Base-by-base conservation (phyloP, 2,888 invertebrate species). In the Operophtera brumata region DNA sequence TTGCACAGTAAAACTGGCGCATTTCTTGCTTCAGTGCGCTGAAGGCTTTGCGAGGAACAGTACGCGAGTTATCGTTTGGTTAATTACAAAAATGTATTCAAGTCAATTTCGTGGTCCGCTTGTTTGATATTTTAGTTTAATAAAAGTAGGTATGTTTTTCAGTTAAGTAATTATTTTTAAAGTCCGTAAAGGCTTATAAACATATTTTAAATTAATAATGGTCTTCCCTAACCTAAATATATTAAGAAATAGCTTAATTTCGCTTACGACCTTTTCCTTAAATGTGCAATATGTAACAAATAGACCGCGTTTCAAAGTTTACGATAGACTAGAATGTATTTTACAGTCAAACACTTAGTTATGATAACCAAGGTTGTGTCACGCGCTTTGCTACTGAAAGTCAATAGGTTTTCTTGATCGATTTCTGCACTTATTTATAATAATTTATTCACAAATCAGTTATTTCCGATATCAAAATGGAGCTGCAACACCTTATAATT, bases 251-350 rank as follows among this genome's bases (percentile, higher is more conserved):
- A n/a, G n/a, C n/a, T n/a, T n/a, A n/a, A n/a, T 20, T 20, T 20
- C 20, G 20, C 4, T 20, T 20, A 20, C 4, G 20, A 20, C 2
- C 2, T 20, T 20, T 20, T 20, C 20, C 4, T 20, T 20, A 20
- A 20, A 20, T 20, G 20, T 20, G 20, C 20, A 20, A 20, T 20
- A 3, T 20, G 4, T 20, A n/a, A 20, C 20, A 20, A 20, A 3
- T 20, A n/a, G 25, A 28, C 14, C 14, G 49, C 54, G 49, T 55
- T 46, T 50, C 40, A 13, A 35, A 40, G 28, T 61, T 59, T 52
- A 61, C 52, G 57, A 57, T 52, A 20, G 32, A 36, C 14, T 54
- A 50, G 43, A 52, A 50, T 44, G 36, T 39, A 39, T 50, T 52
- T 47, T 36, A 47, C 8, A 42, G 41, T 10, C 32, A 12, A 37